Conservation (phyloP, 2,888 invertebrate species). For the Thymelicus sylvestris region DNA sequence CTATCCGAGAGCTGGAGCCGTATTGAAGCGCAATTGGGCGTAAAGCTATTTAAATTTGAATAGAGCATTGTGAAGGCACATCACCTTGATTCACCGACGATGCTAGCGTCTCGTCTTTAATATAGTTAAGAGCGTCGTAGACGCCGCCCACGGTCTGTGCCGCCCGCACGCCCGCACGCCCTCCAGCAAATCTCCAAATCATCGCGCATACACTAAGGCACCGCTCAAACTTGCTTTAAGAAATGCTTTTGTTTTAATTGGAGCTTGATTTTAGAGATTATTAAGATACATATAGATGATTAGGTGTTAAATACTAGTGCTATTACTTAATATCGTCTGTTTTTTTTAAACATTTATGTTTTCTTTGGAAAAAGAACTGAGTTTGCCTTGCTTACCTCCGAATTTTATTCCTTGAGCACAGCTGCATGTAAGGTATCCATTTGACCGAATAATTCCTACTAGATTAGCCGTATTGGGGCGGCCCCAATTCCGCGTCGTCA, state of each 20-base stretch:
- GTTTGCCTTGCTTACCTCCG: neutral
- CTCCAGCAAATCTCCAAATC: conserved; percentile 57
- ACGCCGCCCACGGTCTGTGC: conserved; percentile 50
- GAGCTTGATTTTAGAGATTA: neutral
- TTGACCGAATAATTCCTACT: neutral
- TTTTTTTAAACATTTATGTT: neutral
- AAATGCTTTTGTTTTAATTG: conserved; percentile 30
- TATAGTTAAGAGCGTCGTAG: conserved; percentile 77
- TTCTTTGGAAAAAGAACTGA: neutral
- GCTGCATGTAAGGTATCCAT: neutral
- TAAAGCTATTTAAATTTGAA: conserved; percentile 85
- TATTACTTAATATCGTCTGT: no score
- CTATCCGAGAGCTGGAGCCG: conserved; percentile 74
- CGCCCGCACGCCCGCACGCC: conserved; percentile 61
- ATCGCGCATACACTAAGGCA: conserved; percentile 65
- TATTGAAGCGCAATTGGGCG: conserved; percentile 83
- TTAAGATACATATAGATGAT: neutral
- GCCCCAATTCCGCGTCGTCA: no score
- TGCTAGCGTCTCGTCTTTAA: conserved; percentile 70
- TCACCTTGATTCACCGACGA: conserved; percentile 79
- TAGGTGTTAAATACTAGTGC: no score
- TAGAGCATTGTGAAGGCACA: conserved; percentile 81
- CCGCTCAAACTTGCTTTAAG: conserved; percentile 46
- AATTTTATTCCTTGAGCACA: neutral
- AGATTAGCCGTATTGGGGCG: no score